phyloP scores from a whole-genome alignment of 2,888 invertebrate species.

The Lobophora halterata region DNA sequence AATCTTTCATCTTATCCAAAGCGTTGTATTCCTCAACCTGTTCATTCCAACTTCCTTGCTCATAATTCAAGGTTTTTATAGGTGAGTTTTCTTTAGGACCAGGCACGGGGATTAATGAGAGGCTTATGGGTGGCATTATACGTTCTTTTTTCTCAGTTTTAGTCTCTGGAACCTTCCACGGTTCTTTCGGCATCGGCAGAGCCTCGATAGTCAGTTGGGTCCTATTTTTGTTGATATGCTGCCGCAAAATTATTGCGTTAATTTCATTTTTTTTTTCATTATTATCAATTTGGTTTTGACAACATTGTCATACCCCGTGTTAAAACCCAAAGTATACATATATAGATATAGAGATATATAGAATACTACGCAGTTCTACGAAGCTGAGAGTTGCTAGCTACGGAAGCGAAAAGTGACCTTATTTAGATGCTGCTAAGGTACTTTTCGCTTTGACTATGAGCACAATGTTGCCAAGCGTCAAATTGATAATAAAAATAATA shows the following conservation, averaged over 20 bases:
- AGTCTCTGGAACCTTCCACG: conserved; percentile 65
- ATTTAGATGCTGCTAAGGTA: conserved; percentile 36
- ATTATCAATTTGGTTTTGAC: conserved; percentile 79
- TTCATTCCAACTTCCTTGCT: conserved; percentile 59
- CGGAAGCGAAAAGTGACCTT: conserved; percentile 65
- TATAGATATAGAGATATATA: conserved; percentile 48
- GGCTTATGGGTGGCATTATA: conserved; percentile 70
- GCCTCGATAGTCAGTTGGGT: conserved; percentile 75
- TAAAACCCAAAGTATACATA: no score
- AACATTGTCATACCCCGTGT: conserved; percentile 66
- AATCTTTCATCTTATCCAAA: conserved; percentile 75
- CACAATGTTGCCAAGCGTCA: conserved; percentile 81
- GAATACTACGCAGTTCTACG: conserved; percentile 67
- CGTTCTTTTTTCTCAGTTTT: conserved; percentile 59
- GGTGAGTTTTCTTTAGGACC: conserved; percentile 64
- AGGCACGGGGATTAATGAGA: conserved; percentile 70
- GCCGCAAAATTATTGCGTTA: conserved; percentile 52
- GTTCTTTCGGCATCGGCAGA: conserved; percentile 58
- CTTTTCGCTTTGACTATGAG: conserved; percentile 73
- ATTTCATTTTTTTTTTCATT: conserved; percentile 49
- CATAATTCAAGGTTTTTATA: conserved; percentile 57
- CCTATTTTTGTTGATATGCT: conserved; percentile 78
- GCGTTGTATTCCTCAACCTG: conserved; percentile 71
- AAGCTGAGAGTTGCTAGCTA: conserved; percentile 70
- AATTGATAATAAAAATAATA: conserved; percentile 76